Evolutionary conservation across 2,113 vertebrate species (phyloP), one percentile per base, ranked within the genome.

Genomic region (Furnarius figulus): DNA sequence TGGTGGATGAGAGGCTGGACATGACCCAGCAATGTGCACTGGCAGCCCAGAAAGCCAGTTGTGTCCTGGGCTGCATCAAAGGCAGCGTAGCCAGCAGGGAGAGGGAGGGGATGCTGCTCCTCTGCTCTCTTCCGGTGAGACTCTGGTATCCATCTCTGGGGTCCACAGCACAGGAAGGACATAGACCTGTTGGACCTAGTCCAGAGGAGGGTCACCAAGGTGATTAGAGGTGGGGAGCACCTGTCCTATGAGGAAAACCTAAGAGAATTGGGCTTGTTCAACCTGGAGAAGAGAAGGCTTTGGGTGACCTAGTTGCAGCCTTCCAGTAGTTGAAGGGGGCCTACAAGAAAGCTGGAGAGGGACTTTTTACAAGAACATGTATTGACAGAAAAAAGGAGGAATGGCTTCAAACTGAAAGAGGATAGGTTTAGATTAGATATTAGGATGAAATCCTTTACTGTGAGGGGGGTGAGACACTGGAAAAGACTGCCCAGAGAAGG

Each of bases 261-360:
- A 35, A 40, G 40, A 53, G 35, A 49, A 42, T 12, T 49, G 5
- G 40, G 40, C 27, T 30, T 68, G 24, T 62, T 76, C 30, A 70
- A 24, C 21, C 21, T 55, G 35, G n/a, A 76, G 11, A 55, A 47
- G 42, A n/a, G 40, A 55, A 47, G 19, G 31, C 49, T 52, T 46
- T 1, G 3, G 15, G 37, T 33, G 9, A 5, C 7, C 37, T 74
- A 22, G 31, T 2, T 55, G 35, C 4, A 1, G 63, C 14, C 14
- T 62, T 68, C 14, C 17, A 70, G 21, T 55, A 62, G 18, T 35
- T 56, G 40, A 83, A 56, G 20, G 35, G 30, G 55, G 0, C 18
- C 35, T 49, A 42, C 7, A 55, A 83, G n/a, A 83, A 35, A 1
- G 4, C 35, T 31, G 8, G 21, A 35, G 12, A 55, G 2, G 0